Base-by-base conservation (phyloP, 1,140 invertebrate species). In the Caenorhabditis briggsae region DNA sequence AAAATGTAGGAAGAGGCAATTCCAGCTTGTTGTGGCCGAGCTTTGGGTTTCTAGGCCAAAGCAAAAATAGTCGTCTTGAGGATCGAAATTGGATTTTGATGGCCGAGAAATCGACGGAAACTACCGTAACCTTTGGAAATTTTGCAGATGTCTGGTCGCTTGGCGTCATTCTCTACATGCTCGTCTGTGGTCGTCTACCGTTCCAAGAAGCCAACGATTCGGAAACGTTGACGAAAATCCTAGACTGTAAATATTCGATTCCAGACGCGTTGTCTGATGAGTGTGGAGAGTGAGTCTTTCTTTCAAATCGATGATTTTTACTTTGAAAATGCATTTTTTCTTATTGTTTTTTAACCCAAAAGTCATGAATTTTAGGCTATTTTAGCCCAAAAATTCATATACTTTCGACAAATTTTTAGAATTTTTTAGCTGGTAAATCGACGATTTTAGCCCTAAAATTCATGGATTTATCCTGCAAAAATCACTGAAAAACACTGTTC, bases 151-250 rank as follows among this genome's bases (percentile, higher is more conserved):
- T 99, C 64, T 99, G 98, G 98, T 98, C 97, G 8, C 94, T 99
- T 59, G 98, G 98, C 59, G 98, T 99, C 5, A 98, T 99, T 91
- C 94, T 99, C 41, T 99, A 97, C 93, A 99, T 99, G 97, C 94
- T 99, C 90, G 97, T 99, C 2, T 97, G 96, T 93, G 98, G 98
- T 18, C 95, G 96, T 91, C 95, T 97, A 18, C 98, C 98, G 18
- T 99, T 99, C 93, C 97, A 99, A 93, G 97, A 99, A 94, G 97
- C 97, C 33, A 99, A 98, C 93, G 98, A 99, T 93, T 98, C 96
- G 91, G 98, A 99, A 94, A 99, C 98, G 0, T 93, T 99, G 18
- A 99, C 97, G 2, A 98, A 98, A 96, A 99, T 99, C 88, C 97
- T 99, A 96, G 98, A 99, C 93, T 98, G 97, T 94, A 98, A 98